Percentiles rank a stretch among this genome's conserved stretches.
These are phyloP conservation scores for Sebastiscus tertius DNA, from an alignment of 2,797 vertebrate genomes.

Conservation along the genomic window DNA sequence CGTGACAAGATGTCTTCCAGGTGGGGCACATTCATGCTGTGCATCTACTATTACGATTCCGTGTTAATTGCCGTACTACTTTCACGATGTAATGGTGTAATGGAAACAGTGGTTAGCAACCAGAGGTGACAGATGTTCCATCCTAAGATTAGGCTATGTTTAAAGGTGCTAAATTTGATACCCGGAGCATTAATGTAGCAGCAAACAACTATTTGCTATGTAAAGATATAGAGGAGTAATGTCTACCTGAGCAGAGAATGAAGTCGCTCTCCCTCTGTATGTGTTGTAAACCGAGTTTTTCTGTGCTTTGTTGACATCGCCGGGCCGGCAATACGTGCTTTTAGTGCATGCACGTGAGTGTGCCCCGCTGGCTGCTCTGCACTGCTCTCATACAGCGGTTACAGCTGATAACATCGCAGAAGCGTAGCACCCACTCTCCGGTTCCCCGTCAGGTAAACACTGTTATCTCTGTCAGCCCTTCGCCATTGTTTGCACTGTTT, in stretches of 20 bases:
- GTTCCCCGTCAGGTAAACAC: too few relatives aligned
- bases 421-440: too few relatives aligned
- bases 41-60: background rate
- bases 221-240: background rate
- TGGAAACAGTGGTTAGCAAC: background rate
- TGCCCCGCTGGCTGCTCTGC: too few relatives aligned
- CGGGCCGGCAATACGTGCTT: background rate
- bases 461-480: too few relatives aligned
- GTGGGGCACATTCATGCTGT: slow-evolving; percentile 30
- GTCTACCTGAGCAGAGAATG: background rate
- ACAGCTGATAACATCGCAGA: too few relatives aligned
- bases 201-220: background rate
- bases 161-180: background rate
- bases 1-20: slow-evolving; percentile 43
- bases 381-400: too few relatives aligned
- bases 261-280: background rate
- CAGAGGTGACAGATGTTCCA: slow-evolving; percentile 3
- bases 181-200: too few relatives aligned
- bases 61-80: slow-evolving; percentile 13
- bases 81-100: slow-evolving; percentile 3
- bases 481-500: rapidly evolving
- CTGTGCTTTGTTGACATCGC: background rate
- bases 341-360: too few relatives aligned
- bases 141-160: background rate
- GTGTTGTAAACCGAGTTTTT: background rate